A percentile compares a stretch with the other conserved stretches of the same genome.
Evolutionary conservation across 2,113 vertebrate species (phyloP).

Genomic region (Phrynocephalus versicolor): DNA sequence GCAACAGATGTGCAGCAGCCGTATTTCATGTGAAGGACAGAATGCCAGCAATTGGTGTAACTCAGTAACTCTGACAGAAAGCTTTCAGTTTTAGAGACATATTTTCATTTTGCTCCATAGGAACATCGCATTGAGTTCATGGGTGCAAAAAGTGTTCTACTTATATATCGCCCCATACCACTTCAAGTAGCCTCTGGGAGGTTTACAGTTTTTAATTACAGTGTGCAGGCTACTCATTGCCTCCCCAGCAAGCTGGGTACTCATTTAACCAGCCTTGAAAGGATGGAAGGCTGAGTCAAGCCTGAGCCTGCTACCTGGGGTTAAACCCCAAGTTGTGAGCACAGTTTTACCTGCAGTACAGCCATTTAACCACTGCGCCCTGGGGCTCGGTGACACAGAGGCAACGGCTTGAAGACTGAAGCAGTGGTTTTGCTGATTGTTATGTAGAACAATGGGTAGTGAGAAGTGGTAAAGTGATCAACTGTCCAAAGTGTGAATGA

Average conservation of each 20-base stretch:
- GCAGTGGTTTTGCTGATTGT: neutral
- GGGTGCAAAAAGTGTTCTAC: no score
- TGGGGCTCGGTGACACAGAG: neutral
- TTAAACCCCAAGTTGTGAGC: no score
- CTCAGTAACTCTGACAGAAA: neutral
- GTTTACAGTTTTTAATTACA: no score
- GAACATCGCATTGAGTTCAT: neutral
- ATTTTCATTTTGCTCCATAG: fast-evolving
- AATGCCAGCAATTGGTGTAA: fast-evolving
- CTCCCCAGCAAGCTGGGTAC: no score
- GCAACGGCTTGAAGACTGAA: neutral
- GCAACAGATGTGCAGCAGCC: neutral
- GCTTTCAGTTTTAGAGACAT: neutral
- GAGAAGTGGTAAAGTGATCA: neutral
- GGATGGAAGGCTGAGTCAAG: no score
- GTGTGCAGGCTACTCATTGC: no score
- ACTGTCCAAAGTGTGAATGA: neutral
- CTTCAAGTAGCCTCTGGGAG: no score
- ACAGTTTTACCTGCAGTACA: no score
- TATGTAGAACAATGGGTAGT: neutral
- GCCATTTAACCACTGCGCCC: no score
- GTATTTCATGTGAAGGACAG: neutral
- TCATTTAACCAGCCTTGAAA: no score
- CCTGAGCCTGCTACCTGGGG: no score
- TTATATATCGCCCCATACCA: no score